Conservation (phyloP, 2,113 vertebrate genomes). For the Trochalopteron elliotii region DNA sequence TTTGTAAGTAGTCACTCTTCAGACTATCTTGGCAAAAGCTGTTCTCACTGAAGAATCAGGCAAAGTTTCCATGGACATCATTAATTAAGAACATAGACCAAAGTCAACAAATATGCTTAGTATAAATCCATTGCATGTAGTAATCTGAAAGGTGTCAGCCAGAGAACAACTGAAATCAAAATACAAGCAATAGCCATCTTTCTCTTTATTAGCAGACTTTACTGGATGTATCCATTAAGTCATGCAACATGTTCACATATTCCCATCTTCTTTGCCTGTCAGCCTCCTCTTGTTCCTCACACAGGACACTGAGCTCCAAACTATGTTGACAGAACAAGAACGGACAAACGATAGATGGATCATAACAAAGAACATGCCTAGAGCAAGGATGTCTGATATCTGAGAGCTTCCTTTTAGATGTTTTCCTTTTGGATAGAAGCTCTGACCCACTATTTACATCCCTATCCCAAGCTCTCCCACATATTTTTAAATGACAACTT, state of each 20-base stretch:
- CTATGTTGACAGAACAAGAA: slow-evolving; percentile 4
- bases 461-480: slow-evolving; percentile 22
- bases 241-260: not conserved
- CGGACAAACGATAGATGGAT: not conserved
- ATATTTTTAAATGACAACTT: slow-evolving; percentile 38
- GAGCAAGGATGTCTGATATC: slow-evolving; percentile 4
- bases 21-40: not conserved
- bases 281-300: not conserved
- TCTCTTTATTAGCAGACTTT: not conserved
- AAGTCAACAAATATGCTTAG: not conserved
- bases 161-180: slow-evolving; percentile 4
- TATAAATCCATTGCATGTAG: not conserved
- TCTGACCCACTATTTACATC: slow-evolving; percentile 45
- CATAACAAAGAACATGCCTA: slow-evolving; percentile 46
- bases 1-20: not conserved
- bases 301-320: not conserved
- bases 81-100: not conserved
- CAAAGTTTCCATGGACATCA: not conserved
- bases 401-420: not conserved
- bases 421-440: slow-evolving; percentile 30
- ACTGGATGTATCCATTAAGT: not conserved
- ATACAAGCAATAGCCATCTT: not conserved
- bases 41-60: not conserved
- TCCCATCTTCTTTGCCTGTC: not conserved
- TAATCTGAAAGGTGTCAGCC: slow-evolving; percentile 15